Conservation (phyloP, 2,113 vertebrate genomes). For the Kryptolebias marmoratus region DNA sequence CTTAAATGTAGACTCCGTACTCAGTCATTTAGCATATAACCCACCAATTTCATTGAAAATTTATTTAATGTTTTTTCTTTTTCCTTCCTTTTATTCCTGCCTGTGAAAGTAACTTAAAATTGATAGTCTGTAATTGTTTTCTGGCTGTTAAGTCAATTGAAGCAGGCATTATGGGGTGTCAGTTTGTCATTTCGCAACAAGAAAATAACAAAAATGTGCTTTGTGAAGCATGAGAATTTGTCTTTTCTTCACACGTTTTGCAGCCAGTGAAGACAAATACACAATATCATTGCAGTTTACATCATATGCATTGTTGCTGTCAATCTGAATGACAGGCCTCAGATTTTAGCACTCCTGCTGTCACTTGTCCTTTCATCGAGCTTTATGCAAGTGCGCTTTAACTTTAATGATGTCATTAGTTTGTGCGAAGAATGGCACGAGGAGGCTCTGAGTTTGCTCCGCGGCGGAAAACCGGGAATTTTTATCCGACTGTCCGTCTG, state of each 20-base stretch:
- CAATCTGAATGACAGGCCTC: constrained; percentile 21
- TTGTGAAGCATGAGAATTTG: constrained; percentile 23
- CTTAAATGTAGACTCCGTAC: constrained; percentile 31
- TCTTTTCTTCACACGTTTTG: constrained; percentile 35
- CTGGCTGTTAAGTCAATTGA: constrained; percentile 28
- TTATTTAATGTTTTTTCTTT: background rate
- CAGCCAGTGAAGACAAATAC: constrained; percentile 18
- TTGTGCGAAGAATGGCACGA: constrained; percentile 37
- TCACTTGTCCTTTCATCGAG: constrained; percentile 49
- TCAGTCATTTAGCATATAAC: constrained; percentile 9
- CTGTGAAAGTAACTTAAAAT: constrained; percentile 24
- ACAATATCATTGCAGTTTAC: constrained; percentile 17
- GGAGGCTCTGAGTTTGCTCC: constrained; percentile 53
- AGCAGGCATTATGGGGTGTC: constrained; percentile 30
- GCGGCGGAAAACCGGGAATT: constrained; percentile 40
- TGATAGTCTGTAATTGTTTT: constrained; percentile 28
- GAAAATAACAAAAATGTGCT: constrained; percentile 39
- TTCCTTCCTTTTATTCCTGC: background rate
- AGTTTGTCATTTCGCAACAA: constrained; percentile 24
- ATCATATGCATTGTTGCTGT: constrained; percentile 27
- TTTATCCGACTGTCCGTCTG: constrained; percentile 18
- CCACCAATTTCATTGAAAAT: constrained; percentile 4
- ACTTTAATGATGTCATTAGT: constrained; percentile 66
- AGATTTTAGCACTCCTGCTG: constrained; percentile 26
- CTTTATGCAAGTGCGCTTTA: constrained; percentile 66